Base-by-base conservation (phyloP, 2,888 invertebrate genomes). In the Gymnocheta viridis region DNA sequence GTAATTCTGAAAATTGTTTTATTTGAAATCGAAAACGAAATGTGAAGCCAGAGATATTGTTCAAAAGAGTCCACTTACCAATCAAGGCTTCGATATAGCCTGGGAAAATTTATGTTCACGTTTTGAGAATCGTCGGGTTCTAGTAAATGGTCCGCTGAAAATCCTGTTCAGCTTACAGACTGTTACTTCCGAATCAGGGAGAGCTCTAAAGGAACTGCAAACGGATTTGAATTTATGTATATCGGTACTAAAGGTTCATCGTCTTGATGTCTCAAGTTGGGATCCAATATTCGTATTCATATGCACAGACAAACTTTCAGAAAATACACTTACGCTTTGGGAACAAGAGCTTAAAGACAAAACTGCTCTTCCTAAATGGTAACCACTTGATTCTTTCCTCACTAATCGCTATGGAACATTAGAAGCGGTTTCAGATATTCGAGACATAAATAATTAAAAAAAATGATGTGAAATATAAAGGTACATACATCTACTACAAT, bases 241-340 rank as follows among this genome's bases (percentile, higher is more conserved):
- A 14, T n/a, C 17, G 0, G n/a, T 64, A 10, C 19, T 58, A 7
- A 17, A 58, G 35, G 4, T 32, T 2, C 6, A 70, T 17, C 7
- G 47, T 17, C 60, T 78, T 32, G 60, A 58, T 10, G 49, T 69
- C 7, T 49, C 32, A 29, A n/a, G 29, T 29, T 56, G 60, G 69
- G 69, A 67, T 51, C 58, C 78, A 10, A 62, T 79, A 19, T 79
- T 70, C 19, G 54, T 70, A 1, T 70, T 64, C 14, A n/a, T 79
- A 1, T 70, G 62, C 17, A 44, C 70, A 0, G 54, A 49, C 44
- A 35, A 17, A 2, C 70, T 51, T 27, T n/a, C 51, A 51, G 72
- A 47, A 7, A 41, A 17, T 10, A 80, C 64, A 2, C 24, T 80
- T 10, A 58, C 80, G 3, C n/a, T 80, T 6, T 73, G 66, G 66